Conservation (phyloP, 2,888 invertebrate genomes). For the Perizoma flavofasciatum region DNA sequence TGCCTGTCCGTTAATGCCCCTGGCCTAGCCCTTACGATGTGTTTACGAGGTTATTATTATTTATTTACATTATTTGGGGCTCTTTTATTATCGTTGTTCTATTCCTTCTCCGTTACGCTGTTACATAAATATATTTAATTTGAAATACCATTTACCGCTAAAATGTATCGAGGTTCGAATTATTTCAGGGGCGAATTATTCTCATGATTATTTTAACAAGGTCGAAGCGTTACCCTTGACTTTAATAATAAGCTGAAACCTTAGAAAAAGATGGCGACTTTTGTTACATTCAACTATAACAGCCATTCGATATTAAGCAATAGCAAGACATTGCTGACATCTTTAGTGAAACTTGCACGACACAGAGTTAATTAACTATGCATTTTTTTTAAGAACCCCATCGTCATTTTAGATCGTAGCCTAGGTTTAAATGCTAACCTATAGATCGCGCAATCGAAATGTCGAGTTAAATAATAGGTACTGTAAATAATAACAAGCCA, state of each 20-base stretch:
- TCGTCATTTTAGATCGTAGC: too few species aligned
- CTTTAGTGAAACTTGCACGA: neutral
- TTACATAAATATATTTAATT: too few species aligned
- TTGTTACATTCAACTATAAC: constrained; percentile 14
- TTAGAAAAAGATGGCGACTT: constrained; percentile 14
- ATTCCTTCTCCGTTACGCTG: too few species aligned
- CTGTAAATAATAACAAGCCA: too few species aligned
- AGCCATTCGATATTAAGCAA: constrained; percentile 9
- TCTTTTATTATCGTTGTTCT: too few species aligned
- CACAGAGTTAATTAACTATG: too few species aligned
- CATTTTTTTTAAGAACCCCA: too few species aligned
- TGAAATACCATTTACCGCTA: neutral
- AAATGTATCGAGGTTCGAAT: constrained; percentile 5
- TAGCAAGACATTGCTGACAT: neutral
- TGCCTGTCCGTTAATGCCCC: neutral
- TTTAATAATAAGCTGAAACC: constrained; percentile 12
- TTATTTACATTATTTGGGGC: too few species aligned
- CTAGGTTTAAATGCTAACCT: too few species aligned
- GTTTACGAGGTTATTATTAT: neutral
- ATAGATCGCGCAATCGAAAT: too few species aligned
- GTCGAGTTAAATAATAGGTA: too few species aligned
- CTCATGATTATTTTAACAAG: constrained; percentile 19
- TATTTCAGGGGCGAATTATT: constrained; percentile 3
- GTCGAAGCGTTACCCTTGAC: constrained; percentile 19
- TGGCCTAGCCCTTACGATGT: neutral